Evolutionary conservation across 2,113 vertebrate species (phyloP).

Genomic region (Philantomba maxwellii): DNA sequence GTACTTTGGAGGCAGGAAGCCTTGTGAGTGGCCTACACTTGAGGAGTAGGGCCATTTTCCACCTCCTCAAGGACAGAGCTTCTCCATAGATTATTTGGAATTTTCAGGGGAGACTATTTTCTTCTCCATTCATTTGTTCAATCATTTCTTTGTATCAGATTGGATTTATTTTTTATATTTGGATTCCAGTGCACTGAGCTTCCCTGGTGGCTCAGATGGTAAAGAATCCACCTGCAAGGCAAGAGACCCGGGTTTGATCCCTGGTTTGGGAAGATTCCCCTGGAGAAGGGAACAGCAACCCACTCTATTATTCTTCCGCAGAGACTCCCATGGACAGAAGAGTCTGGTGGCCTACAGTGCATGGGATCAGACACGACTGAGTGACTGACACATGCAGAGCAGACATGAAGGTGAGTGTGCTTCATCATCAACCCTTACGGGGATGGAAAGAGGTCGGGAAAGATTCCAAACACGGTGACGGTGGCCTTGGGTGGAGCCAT

Average conservation of each 20-base stretch:
- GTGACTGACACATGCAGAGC: background rate
- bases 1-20: background rate
- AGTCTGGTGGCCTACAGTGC: background rate
- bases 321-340: background rate
- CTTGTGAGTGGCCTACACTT: fast-evolving
- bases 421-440: fast-evolving
- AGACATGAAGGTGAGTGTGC: fast-evolving
- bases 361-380: background rate
- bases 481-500: fast-evolving
- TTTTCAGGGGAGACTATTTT: background rate
- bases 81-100: background rate
- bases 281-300: background rate
- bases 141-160: background rate
- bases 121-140: background rate
- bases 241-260: background rate
- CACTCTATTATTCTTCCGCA: background rate
- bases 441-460: background rate
- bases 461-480: fast-evolving
- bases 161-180: background rate
- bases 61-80: background rate
- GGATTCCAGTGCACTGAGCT: background rate
- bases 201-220: background rate
- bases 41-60: fast-evolving
- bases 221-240: background rate
- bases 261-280: background rate